A percentile compares a stretch with the other conserved stretches of the same genome.
Evolutionary conservation across 2,113 vertebrate genomes (phyloP).

Genomic region (Lampris incognitus): DNA sequence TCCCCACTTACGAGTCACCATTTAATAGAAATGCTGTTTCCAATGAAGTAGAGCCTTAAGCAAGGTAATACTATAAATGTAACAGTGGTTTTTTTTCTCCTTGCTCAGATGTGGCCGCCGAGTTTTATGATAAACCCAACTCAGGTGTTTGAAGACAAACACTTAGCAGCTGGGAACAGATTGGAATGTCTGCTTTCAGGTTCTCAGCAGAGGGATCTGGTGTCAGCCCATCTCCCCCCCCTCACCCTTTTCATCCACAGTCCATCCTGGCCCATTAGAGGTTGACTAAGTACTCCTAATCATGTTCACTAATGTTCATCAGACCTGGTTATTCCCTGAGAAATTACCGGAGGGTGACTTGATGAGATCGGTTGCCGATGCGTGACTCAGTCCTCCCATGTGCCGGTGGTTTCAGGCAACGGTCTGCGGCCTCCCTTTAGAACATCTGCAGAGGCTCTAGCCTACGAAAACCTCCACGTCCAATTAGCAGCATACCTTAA

Average conservation of each 20-base stretch:
- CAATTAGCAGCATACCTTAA: slow-evolving; percentile 74
- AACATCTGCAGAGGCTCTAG: slow-evolving; percentile 62
- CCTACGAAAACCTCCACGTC: slow-evolving; percentile 51
- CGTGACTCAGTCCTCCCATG: slow-evolving; percentile 48
- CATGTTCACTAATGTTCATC: slow-evolving; percentile 50
- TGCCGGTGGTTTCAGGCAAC: slow-evolving; percentile 20
- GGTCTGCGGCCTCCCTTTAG: slow-evolving; percentile 21
- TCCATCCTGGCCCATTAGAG: slow-evolving; percentile 45
- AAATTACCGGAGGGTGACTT: slow-evolving; percentile 51
- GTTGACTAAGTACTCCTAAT: slow-evolving; percentile 44
- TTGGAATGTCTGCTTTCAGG: slow-evolving; percentile 53
- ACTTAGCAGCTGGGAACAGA: not conserved
- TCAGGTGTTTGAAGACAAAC: slow-evolving; percentile 55
- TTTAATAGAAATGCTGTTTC: slow-evolving; percentile 47
- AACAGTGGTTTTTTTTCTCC: slow-evolving; percentile 35
- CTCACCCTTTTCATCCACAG: slow-evolving; percentile 19
- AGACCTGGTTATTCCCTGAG: slow-evolving; percentile 49
- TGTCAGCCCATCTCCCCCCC: slow-evolving; percentile 14
- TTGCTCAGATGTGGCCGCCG: slow-evolving; percentile 61
- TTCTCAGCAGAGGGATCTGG: slow-evolving; percentile 28
- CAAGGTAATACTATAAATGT: slow-evolving; percentile 59
- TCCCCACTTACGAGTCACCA: slow-evolving; percentile 10
- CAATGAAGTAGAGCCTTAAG: slow-evolving; percentile 52
- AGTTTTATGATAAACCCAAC: slow-evolving; percentile 52
- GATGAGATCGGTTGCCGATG: slow-evolving; percentile 30